Conservation (phyloP, 2,888 invertebrate species). For the Trichogramma dendrolimi region DNA sequence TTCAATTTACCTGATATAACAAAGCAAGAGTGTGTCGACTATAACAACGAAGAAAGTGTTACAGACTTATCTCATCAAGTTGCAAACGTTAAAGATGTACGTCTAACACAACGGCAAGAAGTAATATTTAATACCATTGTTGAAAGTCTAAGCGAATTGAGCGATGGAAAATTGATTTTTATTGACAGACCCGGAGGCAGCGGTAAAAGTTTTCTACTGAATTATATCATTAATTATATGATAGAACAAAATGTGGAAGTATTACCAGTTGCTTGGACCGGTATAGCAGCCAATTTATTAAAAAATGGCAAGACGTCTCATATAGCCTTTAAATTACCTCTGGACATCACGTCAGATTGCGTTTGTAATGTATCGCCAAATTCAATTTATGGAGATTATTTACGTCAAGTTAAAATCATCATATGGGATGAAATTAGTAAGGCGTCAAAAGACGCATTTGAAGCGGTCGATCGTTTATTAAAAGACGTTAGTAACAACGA, state of each 20-base stretch:
- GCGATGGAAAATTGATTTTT: not conserved
- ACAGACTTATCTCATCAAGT: not conserved
- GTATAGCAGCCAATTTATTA: conserved; percentile 16
- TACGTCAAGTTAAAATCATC: conserved; percentile 18
- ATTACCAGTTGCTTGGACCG: conserved; percentile 8
- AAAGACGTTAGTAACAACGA: conserved; percentile 16
- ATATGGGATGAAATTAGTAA: conserved; percentile 29
- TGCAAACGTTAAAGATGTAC: not conserved
- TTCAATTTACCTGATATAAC: not conserved
- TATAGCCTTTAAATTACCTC: conserved; percentile 15
- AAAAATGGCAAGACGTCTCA: conserved; percentile 5
- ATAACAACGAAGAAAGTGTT: not conserved
- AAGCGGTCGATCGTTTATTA: conserved; percentile 20
- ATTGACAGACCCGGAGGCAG: conserved; percentile 13
- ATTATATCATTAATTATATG: not conserved
- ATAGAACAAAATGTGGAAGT: not conserved
- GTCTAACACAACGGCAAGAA: not conserved
- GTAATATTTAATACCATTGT: not conserved
- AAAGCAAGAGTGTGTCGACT: not conserved
- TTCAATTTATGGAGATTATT: conserved; percentile 7
- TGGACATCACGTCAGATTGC: conserved; percentile 8
- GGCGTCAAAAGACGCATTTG: conserved; percentile 20
- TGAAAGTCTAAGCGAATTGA: not conserved
- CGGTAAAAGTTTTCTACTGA: conserved; percentile 1
- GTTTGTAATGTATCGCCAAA: conserved; percentile 16